A percentile compares a stretch with the other conserved stretches of the same genome.
Conservation (phyloP, 2,888 invertebrate genomes). For the Thalpophila matura region DNA sequence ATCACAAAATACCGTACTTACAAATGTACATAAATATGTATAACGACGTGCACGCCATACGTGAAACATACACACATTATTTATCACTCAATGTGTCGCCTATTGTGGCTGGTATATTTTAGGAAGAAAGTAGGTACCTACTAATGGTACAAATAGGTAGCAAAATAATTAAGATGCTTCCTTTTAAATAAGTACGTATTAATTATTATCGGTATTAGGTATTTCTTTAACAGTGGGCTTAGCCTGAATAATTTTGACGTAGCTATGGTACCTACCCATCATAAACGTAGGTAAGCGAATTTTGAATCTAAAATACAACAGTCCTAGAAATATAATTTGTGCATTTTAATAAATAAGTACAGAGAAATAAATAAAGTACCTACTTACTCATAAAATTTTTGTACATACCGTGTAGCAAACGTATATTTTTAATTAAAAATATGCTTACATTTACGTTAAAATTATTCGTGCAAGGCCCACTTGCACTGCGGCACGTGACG, state of each 20-base stretch:
- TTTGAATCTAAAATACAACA: too few species aligned
- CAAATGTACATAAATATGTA: constrained; percentile 62
- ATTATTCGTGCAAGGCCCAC: too few species aligned
- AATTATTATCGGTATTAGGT: constrained; percentile 31
- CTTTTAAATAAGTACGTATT: constrained; percentile 23
- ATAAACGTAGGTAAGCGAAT: too few species aligned
- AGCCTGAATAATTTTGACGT: too few species aligned
- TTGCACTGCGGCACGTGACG: constrained; percentile 1
- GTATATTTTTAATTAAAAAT: too few species aligned
- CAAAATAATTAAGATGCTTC: constrained; percentile 6
- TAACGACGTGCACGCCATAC: constrained; percentile 56
- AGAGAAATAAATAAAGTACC: too few species aligned
- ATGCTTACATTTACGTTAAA: too few species aligned
- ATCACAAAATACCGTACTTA: constrained; percentile 63
- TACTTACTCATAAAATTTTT: too few species aligned
- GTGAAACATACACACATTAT: constrained; percentile 54
- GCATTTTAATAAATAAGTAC: too few species aligned
- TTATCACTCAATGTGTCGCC: constrained; percentile 64
- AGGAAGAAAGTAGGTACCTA: constrained; percentile 16
- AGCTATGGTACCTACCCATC: too few species aligned
- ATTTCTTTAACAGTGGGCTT: constrained; percentile 17
- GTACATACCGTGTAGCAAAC: too few species aligned
- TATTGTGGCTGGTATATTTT: constrained; percentile 51
- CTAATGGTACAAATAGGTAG: constrained; percentile 30
- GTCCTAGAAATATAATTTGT: too few species aligned